A percentile compares a stretch with the other conserved stretches of the same genome.
phyloP scores from a whole-genome alignment of 2,888 invertebrate species.

The Luffia ferchaultella region DNA sequence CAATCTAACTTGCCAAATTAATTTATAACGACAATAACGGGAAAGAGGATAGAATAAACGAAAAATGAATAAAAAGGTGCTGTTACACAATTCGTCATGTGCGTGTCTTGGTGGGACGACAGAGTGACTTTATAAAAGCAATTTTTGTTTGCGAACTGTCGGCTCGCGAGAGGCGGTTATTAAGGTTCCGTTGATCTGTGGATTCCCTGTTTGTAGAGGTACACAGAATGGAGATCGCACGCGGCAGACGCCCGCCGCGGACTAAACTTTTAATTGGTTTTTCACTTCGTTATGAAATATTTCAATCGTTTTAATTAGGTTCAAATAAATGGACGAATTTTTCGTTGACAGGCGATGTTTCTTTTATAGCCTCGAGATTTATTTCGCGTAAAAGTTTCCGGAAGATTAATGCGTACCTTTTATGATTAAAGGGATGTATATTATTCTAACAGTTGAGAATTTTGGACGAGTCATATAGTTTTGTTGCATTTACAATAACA shows the following conservation, averaged over 20 bases:
- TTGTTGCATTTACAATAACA: too few relatives aligned
- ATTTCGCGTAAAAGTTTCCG: too few relatives aligned
- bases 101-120: neutral
- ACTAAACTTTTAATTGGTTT: slow-evolving; percentile 53
- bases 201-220: neutral
- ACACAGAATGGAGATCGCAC: slow-evolving; percentile 18
- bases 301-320: slow-evolving; percentile 42
- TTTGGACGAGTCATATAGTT: too few relatives aligned
- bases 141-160: neutral
- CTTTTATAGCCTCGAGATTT: too few relatives aligned
- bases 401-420: too few relatives aligned
- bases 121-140: neutral
- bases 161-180: neutral
- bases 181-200: neutral
- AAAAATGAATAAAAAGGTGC: neutral
- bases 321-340: slow-evolving; percentile 29
- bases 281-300: slow-evolving; percentile 47
- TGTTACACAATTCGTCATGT: neutral
- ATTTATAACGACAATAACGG: slow-evolving; percentile 37
- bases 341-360: slow-evolving; percentile 26
- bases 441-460: too few relatives aligned
- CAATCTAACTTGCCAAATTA: slow-evolving; percentile 56
- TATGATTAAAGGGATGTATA: too few relatives aligned
- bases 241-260: slow-evolving; percentile 17
- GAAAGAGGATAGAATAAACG: slow-evolving; percentile 13